Evolutionary conservation across 2,888 invertebrate genomes (phyloP).

Genomic region (Cepaea hortensis): DNA sequence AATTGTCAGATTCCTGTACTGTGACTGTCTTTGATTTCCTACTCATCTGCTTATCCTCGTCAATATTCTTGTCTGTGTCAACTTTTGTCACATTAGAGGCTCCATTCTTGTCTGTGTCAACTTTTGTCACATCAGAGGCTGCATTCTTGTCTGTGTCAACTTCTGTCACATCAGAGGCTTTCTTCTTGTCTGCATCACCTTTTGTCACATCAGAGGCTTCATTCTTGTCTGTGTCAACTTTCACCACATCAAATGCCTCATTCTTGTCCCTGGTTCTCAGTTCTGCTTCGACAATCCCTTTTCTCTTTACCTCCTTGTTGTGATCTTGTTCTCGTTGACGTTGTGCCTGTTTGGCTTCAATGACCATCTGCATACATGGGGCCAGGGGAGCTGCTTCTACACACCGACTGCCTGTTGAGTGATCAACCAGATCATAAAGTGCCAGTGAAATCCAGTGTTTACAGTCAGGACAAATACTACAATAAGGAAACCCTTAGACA

Average conservation of each 20-base stretch:
- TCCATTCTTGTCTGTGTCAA: neutral
- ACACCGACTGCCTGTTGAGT: constrained; percentile 62
- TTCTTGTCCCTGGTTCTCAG: neutral
- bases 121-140: too few species aligned
- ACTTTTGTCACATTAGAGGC: neutral
- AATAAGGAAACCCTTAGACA: too few species aligned
- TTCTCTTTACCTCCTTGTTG: constrained; percentile 25
- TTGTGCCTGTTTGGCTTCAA: constrained; percentile 60
- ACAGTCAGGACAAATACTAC: too few species aligned
- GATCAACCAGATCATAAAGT: neutral
- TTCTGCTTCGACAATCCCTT: constrained; percentile 20
- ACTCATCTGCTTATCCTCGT: neutral
- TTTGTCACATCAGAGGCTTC: too few species aligned
- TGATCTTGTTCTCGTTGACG: constrained; percentile 55
- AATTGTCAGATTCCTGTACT: neutral
- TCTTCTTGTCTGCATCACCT: too few species aligned
- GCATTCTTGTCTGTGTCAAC: too few species aligned
- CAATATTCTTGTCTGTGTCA: neutral
- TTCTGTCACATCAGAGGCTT: too few species aligned
- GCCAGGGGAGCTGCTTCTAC: constrained; percentile 66
- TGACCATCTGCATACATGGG: constrained; percentile 65
- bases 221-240: too few species aligned
- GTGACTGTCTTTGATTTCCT: constrained; percentile 12
- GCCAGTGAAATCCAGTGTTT: too few species aligned
- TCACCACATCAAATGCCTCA: neutral